phyloP scores from a whole-genome alignment of 2,888 invertebrate species.

The Hemistola chrysoprasaria region DNA sequence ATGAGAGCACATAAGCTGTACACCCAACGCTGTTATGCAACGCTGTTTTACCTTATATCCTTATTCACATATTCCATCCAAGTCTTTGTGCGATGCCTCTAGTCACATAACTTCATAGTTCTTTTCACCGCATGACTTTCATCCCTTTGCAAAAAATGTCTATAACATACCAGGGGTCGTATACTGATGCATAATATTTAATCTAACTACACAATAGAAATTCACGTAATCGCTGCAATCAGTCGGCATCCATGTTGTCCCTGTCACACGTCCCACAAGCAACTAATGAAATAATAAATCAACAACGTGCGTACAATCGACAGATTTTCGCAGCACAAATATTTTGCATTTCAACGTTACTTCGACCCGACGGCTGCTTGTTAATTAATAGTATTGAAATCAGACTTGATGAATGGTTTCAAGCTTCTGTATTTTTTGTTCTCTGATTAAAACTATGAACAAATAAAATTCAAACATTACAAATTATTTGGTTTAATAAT shows the following conservation, averaged over 20 bases:
- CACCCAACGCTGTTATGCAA: no score
- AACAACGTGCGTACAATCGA: conserved; percentile 62
- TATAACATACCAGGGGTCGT: no score
- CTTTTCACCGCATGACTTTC: no score
- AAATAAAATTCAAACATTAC: no score
- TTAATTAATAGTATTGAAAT: conserved; percentile 67
- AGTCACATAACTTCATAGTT: no score
- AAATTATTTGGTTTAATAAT: no score
- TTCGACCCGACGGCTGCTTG: conserved; percentile 48
- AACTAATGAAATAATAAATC: conserved; percentile 78
- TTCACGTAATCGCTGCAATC: conserved; percentile 50
- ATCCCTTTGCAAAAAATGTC: no score
- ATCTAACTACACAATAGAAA: conserved; percentile 15
- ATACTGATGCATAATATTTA: not conserved
- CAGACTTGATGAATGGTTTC: conserved; percentile 51
- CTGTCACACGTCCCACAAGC: conserved; percentile 50
- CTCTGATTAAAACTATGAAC: no score
- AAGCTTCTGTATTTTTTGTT: conserved; percentile 4
- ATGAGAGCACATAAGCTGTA: no score
- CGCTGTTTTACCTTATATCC: no score
- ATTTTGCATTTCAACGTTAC: conserved; percentile 60
- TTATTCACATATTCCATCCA: no score
- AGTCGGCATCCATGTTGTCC: conserved; percentile 44
- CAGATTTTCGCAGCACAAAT: conserved; percentile 59
- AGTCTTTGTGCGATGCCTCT: no score